Conservation (phyloP, 30 jellyfish, hydroid and myxozoan genomes). For the Haliclystus octoradiatus region DNA sequence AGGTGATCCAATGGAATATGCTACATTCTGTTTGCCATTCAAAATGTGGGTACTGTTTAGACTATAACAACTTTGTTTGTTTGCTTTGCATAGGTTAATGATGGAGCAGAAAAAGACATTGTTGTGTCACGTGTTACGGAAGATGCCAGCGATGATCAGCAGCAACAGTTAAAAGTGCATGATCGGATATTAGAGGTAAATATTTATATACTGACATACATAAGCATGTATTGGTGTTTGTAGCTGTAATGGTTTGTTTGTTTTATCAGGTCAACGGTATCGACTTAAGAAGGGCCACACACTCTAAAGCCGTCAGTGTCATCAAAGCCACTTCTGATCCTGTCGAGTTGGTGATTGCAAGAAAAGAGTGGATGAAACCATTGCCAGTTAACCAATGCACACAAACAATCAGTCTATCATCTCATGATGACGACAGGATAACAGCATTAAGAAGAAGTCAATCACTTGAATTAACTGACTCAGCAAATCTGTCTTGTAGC, state of each 20-base stretch:
- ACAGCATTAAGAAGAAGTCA: conserved; percentile 1
- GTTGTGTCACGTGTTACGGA: conserved; percentile 77
- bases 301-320: conserved; percentile 84
- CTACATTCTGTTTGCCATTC: no score
- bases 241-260: no score
- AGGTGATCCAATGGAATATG: no score
- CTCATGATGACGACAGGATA: conserved; percentile 8
- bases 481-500: conserved; percentile 27
- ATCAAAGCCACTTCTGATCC: conserved; percentile 68
- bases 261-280: conserved; percentile 86
- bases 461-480: conserved; percentile 52
- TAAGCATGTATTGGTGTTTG: no score
- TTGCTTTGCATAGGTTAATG: no score
- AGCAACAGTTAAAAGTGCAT: conserved; percentile 67
- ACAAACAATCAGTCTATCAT: conserved; percentile 47
- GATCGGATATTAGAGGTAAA: conserved; percentile 89
- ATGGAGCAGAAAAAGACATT: conserved; percentile 23
- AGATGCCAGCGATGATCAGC: conserved; percentile 72
- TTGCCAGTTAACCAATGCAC: conserved; percentile 36
- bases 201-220: not conserved
- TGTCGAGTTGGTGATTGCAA: conserved; percentile 60
- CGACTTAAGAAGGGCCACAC: conserved; percentile 69
- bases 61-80: no score
- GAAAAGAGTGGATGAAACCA: conserved; percentile 31
- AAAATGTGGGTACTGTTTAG: no score